Percentiles rank a stretch among this genome's conserved stretches.
These are phyloP conservation scores for Cyanoliseus patagonus DNA, from an alignment of 2,113 vertebrate genomes.

Conservation along the genomic window DNA sequence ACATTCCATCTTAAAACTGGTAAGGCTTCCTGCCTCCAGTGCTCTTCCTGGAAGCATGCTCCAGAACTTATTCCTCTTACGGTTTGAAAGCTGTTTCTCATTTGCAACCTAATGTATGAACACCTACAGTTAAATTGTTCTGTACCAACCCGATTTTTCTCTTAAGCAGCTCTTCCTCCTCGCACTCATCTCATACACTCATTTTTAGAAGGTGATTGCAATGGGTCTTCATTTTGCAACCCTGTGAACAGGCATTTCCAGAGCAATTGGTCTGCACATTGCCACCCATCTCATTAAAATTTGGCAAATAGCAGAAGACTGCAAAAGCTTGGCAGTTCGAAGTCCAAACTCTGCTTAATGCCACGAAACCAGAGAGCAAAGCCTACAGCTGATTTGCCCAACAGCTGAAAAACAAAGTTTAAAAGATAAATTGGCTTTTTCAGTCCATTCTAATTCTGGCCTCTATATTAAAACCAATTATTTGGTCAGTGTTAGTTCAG, in stretches of 20 bases:
- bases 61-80: neutral
- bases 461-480: neutral
- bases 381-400: neutral
- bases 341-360: neutral
- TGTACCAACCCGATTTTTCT: neutral
- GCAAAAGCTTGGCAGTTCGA: neutral
- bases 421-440: neutral
- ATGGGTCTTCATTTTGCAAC: neutral
- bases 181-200: rapidly evolving
- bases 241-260: neutral
- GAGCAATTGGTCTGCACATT: neutral
- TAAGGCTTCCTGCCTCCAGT: neutral
- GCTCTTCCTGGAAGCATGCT: neutral
- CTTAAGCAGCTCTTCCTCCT: neutral
- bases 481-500: neutral
- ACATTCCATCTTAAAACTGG: neutral
- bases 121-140: neutral
- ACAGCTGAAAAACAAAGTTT: neutral
- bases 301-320: neutral
- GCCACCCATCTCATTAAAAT: neutral
- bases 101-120: neutral
- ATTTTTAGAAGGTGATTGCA: neutral
- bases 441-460: neutral
- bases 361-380: neutral
- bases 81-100: neutral